Base-by-base conservation (phyloP, 2,888 invertebrate genomes). In the Philaethria dido region DNA sequence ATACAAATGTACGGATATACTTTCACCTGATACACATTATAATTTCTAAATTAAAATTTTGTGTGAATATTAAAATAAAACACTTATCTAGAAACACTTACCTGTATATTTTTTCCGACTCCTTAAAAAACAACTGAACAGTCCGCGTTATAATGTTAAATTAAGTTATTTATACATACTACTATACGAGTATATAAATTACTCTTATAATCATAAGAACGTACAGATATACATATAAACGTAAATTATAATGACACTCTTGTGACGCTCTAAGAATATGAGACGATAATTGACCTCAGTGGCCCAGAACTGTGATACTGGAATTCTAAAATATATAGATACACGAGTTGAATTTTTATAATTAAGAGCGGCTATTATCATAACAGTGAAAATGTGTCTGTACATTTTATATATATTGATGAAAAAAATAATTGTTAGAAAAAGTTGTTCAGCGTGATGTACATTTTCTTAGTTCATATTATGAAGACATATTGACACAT, bases 271-370 rank as follows among this genome's bases (percentile, higher is more conserved):
- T 76, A 77, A 77, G 74, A 80, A 81, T 81, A 86, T 85, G 83
- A 84, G 78, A 76, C 85, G 79, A 80, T 77, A 84, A 83, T 85
- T 89, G 88, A 89, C 88, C 88, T 74, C 62, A 69, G 64, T 78
- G 78, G 69, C 81, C 80, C 69, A 72, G 74, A 73, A 70, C 73
- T 73, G 76, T 73, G 88, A 88, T 89, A 48, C 74, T 16, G 80
- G 78, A 78, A n/a, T 78, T 79, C 78, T 52, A 69, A 65, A 59
- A 52, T 71, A 62, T 6, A 13, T 29, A 33, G 25, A 50, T 14
- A 29, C 9, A 29, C 9, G 9, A 25, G 8, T 9, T 50, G 2
- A 25, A n/a, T 50, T 25, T 42, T 50, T 50, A 8, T 50, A 50
- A 50, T 22, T n/a, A 25, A 50, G 9, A 36, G n/a, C n/a, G n/a